Base-by-base conservation (phyloP, 2,113 vertebrate species). In the Anguilla japonica region DNA sequence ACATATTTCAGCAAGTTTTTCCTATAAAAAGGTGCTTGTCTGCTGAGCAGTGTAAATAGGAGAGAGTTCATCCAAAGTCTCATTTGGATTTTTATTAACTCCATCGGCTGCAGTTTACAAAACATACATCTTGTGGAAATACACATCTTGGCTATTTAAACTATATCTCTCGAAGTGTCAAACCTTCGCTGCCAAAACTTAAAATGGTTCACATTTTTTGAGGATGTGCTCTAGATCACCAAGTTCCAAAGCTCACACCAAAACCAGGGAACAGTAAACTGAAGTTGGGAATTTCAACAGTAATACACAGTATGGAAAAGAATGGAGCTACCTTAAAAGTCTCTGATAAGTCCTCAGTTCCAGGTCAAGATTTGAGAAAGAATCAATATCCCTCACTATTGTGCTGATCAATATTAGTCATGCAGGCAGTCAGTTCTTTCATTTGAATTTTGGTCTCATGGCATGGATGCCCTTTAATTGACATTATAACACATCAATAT, bases 51-150 rank as follows among this genome's bases (percentile, higher is more conserved):
- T 39, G 43, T 16, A 50, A 79, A 78, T 79, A 18, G 84, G 43
- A 79, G 29, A 79, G 41, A 53, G 71, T 56, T 78, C 15, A 46
- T 53, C 71, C 71, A 56, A 11, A 39, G 39, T 39, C 26, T 41
- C 43, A 85, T 81, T 41, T 57, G 78, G 79, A 57, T 85, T 57
- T 20, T 40, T 80, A 13, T 39, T 41, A 80, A 85, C 75, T 53
- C 46, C 13, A 20, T 34, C 39, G 6, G n/a, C 29, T 79, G 67
- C 46, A 15, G 46, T 60, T 56, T 57, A 41, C 78, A 79, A 6
- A 79, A n/a, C 46, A 4, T 0, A 22, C 34, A 5, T 7, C 78
- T 22, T 26, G 15, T n/a, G 50, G 7, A n/a, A 34, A 34, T 57
- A 14, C 1, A 39, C 5, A 41, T 46, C 57, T 71, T 18, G 57